Percentiles rank a stretch among this genome's conserved stretches.
These are phyloP conservation scores for Ptiloglossa arizonensis DNA, from an alignment of 1,140 invertebrate genomes.

Conservation along the genomic window DNA sequence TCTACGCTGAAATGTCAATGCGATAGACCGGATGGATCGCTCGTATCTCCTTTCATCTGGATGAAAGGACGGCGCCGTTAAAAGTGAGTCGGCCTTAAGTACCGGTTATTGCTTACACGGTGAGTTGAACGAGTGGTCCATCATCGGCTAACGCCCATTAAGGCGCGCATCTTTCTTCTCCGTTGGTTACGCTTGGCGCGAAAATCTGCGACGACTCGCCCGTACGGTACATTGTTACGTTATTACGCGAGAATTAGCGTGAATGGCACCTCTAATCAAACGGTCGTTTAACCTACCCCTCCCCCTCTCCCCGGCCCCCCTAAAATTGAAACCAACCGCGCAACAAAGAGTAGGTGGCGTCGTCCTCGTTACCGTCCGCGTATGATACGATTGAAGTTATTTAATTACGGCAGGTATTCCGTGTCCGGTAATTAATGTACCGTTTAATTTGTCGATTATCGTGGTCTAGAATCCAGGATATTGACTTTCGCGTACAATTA, in stretches of 20 bases:
- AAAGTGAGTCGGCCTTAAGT: conserved; percentile 38
- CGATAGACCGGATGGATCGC: conserved; percentile 6
- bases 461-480: background rate
- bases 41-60: conserved; percentile 40
- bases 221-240: background rate
- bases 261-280: background rate
- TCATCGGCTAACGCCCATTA: conserved; percentile 36
- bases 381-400: conserved; percentile 9
- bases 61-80: conserved; percentile 37
- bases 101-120: conserved; percentile 43
- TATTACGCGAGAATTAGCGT: conserved; percentile 4
- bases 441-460: conserved; percentile 20
- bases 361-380: background rate
- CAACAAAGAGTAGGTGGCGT: background rate
- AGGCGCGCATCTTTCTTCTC: background rate
- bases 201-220: background rate
- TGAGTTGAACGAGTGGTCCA: conserved; percentile 32
- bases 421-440: conserved; percentile 17
- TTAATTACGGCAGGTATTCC: background rate
- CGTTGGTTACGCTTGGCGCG: background rate
- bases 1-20: conserved; percentile 25
- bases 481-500: background rate
- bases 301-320: too few species aligned
- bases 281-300: conserved; percentile 10
- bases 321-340: conserved; percentile 3